These are phyloP conservation scores for Astreopora myriophthalma DNA, from an alignment of 64 coral and sea anemone species.

Conservation along the genomic window DNA sequence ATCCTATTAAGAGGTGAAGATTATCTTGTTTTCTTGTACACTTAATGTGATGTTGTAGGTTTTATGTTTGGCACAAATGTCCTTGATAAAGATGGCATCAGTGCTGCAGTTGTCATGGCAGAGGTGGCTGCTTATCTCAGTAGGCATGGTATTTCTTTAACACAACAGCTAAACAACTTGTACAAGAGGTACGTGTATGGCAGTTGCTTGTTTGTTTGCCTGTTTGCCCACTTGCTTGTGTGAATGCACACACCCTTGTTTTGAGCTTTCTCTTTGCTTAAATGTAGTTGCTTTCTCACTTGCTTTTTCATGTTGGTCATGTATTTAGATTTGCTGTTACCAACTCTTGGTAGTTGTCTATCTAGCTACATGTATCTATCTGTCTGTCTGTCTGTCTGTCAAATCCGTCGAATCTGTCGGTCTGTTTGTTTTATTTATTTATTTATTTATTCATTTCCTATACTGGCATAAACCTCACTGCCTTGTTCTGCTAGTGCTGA, in stretches of 20 bases:
- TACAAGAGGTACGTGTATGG: constrained; percentile 83
- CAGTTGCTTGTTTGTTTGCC: not conserved
- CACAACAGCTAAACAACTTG: constrained; percentile 80
- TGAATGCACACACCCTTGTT: too few species aligned
- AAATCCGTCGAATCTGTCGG: too few species aligned
- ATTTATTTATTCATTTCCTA: too few species aligned
- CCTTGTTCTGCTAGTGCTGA: too few species aligned
- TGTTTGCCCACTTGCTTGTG: not conserved
- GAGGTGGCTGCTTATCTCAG: constrained; percentile 91
- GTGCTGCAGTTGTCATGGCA: constrained; percentile 89
- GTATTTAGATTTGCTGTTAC: too few species aligned
- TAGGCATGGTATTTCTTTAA: constrained; percentile 75
- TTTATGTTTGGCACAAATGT: constrained; percentile 99
- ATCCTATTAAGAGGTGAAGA: too few species aligned
- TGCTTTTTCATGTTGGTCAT: not conserved
- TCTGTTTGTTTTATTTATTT: too few species aligned
- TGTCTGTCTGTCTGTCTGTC: too few species aligned
- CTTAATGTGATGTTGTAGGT: constrained; percentile 20
- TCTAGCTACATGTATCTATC: not conserved
- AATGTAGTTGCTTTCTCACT: not conserved
- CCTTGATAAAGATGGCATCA: constrained; percentile 97
- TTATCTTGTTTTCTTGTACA: not conserved
- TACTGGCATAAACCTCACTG: too few species aligned
- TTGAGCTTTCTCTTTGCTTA: not conserved
- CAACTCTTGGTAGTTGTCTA: not conserved